Evolutionary conservation across 2,888 invertebrate species (phyloP), one percentile per base, ranked within the genome.

Genomic region (Pheosia gnoma): DNA sequence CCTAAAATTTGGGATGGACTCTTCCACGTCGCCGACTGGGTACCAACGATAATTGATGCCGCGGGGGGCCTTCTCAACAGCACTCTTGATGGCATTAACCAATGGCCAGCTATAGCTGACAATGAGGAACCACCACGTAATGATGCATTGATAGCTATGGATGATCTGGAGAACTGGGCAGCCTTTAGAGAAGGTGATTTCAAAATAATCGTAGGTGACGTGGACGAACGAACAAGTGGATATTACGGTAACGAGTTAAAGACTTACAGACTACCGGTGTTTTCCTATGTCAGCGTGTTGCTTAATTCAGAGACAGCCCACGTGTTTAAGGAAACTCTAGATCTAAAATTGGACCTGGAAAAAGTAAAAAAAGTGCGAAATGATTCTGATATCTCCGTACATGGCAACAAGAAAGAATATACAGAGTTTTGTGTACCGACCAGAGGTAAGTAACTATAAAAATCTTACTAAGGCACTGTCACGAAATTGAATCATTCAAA

Each of bases 21-120:
- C 63, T 94, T 97, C 66, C 97, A 97, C 80, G 95, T 97, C 10
- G 95, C 95, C 25, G 98, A 98, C 85, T 97, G 96, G 96, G 80
- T 97, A 57, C 97, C 97, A 0, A 98, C 98, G 0, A 84, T 96
- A 39, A 86, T 94, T 63, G 68, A 80, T 55, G 86, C 84, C 25
- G 85, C 85, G 59, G 86, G 86, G 53, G 83, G 82, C 3, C 64
- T 68, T 25, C 58, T 73, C 36, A 63, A 61, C 10, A 77, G 83
- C 3, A 85, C 89, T 59, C 80, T 96, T n/a, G 96, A 96, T 77
- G 96, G 96, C 3, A 83, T 95, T 5, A 94, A 95, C 79, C 93
- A 95, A 69, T 96, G 96, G 96, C 85, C 93, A 2, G 89, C 94
- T 59, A 81, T 96, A 63, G 89, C 90, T 52, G 85, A 88, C 57